Base-by-base conservation (phyloP, 2,888 invertebrate species). In the Acanthoscelides obtectus region DNA sequence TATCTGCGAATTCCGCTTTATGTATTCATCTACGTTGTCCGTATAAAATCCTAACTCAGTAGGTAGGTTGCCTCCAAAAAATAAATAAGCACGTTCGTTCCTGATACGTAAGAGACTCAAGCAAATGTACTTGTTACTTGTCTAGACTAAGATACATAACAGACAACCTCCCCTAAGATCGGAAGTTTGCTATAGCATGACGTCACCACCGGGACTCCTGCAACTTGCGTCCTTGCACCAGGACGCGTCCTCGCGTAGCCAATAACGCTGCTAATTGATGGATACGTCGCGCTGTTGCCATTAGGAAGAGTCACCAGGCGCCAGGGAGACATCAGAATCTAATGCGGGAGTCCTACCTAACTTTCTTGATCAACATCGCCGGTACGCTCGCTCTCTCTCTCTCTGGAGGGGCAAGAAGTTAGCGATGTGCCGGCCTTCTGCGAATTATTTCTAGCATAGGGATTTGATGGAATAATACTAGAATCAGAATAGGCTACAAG, bases 211-310 rank as follows among this genome's bases (percentile, higher is more conserved):
- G 45, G 45, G 45, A 45, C 12, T 12, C 45, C n/a, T n/a, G 12
- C 45, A 17, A 45, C 5, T 45, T 17, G 45, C 17, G 45, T 12
- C 45, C 45, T 6, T 1, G 45, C 45, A 45, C 45, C 1, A 45
- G 45, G 45, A 45, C 45, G 12, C 17, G 45, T 21, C 67, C 20
- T 67, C 22, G 67, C 67, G n/a, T 22, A 67, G 22, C 20, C 67
- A 67, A 67, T 67, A 67, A 67, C 67, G n/a, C 19, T 20, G 22
- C 22, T 67, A 67, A 67, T 67, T 67, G 67, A 67, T 67, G 67
- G 67, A 67, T 67, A 20, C 67, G 8, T 45, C 17, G 5, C 45
- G 45, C 45, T 6, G 45, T n/a, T 64, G 67, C 66, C 66, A 22
- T 22, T 22, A 66, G 12, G 66, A n/a, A 21, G 66, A 22, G 17